A percentile compares a stretch with the other conserved stretches of the same genome.
These are phyloP conservation scores for Macrotus californicus DNA, from an alignment of 2,113 vertebrate species.

Conservation along the genomic window DNA sequence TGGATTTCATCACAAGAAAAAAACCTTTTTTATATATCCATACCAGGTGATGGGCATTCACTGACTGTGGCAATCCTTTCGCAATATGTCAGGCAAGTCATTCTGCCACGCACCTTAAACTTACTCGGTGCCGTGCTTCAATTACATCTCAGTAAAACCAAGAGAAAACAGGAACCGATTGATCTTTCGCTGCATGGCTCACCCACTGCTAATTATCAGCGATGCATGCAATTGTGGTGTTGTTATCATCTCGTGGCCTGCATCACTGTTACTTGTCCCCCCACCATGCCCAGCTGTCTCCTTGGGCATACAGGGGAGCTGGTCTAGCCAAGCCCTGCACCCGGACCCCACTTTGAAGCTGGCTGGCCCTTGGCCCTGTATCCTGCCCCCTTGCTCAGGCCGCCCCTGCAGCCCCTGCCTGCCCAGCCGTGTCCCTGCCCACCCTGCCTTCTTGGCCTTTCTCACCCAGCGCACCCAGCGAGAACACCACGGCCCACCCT, in stretches of 20 bases:
- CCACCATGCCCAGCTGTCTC: background rate
- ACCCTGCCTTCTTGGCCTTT: background rate
- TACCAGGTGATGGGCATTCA: background rate
- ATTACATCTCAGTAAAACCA: background rate
- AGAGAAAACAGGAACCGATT: background rate
- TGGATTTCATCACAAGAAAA: background rate
- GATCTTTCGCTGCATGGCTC: accelerated
- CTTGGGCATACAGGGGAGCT: background rate
- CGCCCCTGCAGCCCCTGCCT: too few relatives aligned
- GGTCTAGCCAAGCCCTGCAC: background rate
- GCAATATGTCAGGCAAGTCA: too few relatives aligned
- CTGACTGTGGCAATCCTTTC: background rate
- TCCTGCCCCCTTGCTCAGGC: too few relatives aligned
- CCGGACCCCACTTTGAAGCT: too few relatives aligned
- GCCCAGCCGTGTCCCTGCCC: accelerated
- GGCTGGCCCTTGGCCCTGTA: accelerated
- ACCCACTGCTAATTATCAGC: background rate
- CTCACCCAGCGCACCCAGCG: background rate
- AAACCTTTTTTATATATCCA: background rate
- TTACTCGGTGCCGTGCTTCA: background rate
- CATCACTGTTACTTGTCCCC: background rate
- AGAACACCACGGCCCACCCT: background rate
- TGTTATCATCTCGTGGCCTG: background rate
- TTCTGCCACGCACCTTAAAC: background rate
- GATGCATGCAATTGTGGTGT: background rate